phyloP scores from a whole-genome alignment of 2,113 vertebrate genomes.

The Muntiacus reevesi region DNA sequence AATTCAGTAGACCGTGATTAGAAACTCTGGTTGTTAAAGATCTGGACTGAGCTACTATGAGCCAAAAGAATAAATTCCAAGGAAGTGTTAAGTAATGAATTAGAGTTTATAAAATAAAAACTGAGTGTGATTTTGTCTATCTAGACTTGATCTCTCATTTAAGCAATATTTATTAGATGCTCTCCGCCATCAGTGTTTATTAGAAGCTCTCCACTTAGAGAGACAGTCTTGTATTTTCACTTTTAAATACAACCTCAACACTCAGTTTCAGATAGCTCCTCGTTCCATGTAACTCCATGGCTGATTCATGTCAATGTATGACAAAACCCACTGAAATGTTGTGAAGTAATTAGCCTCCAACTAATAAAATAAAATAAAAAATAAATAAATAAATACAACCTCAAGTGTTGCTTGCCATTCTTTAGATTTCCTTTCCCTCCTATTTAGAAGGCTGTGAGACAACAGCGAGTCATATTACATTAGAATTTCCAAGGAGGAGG shows the following conservation, averaged over 20 bases:
- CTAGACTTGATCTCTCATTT: neutral
- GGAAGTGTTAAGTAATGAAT: neutral
- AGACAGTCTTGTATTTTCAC: neutral
- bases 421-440: neutral
- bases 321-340: no score
- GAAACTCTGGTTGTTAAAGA: neutral
- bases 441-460: neutral
- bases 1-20: neutral
- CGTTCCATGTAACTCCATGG: no score
- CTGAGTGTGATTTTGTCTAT: neutral
- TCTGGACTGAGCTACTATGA: neutral
- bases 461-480: neutral
- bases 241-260: neutral
- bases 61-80: neutral
- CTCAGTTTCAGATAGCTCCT: no score
- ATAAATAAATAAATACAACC: neutral
- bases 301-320: no score
- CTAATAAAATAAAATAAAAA: no score
- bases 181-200: neutral
- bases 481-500: neutral
- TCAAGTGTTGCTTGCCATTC: neutral
- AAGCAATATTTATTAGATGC: neutral
- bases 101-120: neutral
- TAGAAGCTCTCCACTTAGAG: neutral
- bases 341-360: no score